These are phyloP conservation scores for Hydriomena furcata DNA, from an alignment of 2,888 invertebrate species.

Conservation along the genomic window DNA sequence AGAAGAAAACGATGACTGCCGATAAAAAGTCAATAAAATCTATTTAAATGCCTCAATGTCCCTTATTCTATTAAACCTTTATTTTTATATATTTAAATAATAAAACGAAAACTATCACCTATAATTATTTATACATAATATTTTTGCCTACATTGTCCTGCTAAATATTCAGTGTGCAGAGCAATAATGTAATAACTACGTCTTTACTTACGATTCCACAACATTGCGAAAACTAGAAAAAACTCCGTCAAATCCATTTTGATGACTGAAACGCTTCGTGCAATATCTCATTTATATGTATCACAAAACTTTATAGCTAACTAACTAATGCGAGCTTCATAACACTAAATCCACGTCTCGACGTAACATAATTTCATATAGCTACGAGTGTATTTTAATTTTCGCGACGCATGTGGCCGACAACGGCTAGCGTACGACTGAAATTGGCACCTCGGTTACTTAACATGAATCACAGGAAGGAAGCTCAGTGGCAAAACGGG, in stretches of 20 bases:
- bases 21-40: too few species aligned
- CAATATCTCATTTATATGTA: slow-evolving; percentile 17
- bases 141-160: too few species aligned
- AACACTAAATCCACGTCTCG: slow-evolving; percentile 28
- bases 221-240: slow-evolving; percentile 59
- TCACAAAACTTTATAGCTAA: slow-evolving; percentile 23
- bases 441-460: slow-evolving; percentile 57
- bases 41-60: too few species aligned
- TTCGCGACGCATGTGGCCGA: slow-evolving; percentile 52
- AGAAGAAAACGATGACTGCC: too few species aligned
- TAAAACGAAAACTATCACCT: too few species aligned
- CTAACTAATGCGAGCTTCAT: slow-evolving; percentile 25
- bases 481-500: slow-evolving; percentile 68
- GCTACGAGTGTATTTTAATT: slow-evolving; percentile 47
- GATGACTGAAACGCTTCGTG: slow-evolving; percentile 34
- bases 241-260: slow-evolving; percentile 64
- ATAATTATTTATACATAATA: too few species aligned
- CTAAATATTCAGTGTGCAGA: not conserved
- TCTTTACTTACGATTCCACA: slow-evolving; percentile 64
- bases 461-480: slow-evolving; percentile 77
- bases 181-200: too few species aligned
- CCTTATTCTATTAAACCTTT: too few species aligned
- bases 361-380: slow-evolving; percentile 27
- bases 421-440: slow-evolving; percentile 56
- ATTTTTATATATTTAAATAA: too few species aligned